Evolutionary conservation across 2,888 invertebrate genomes (phyloP).

Genomic region (Drosophila putrida): DNA sequence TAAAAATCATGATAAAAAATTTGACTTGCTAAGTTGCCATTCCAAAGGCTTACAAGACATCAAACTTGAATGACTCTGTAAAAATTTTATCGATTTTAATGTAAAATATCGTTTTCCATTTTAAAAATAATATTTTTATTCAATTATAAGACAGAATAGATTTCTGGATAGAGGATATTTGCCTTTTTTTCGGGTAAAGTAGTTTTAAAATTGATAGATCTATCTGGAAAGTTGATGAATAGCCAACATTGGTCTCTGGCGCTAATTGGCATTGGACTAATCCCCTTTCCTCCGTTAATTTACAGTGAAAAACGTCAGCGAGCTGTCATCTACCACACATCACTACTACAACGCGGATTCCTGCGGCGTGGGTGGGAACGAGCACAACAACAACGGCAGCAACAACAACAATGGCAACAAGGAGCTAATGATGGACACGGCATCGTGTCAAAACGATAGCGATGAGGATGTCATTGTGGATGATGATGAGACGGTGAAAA

Average conservation of each 20-base stretch:
- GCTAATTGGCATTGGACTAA: slow-evolving; percentile 11
- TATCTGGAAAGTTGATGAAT: no score
- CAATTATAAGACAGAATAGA: no score
- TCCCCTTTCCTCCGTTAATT: neutral
- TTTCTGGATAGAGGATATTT: no score
- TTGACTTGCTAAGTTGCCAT: no score
- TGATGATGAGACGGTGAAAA: slow-evolving; percentile 84
- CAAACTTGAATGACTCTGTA: no score
- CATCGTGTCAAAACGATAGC: slow-evolving; percentile 84
- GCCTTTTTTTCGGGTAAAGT: no score
- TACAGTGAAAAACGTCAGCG: slow-evolving; percentile 84
- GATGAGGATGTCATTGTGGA: slow-evolving; percentile 86
- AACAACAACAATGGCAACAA: slow-evolving; percentile 70
- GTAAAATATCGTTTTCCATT: no score
- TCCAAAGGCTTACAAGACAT: no score
- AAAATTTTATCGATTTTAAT: no score
- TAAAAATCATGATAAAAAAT: no score
- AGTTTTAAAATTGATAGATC: no score
- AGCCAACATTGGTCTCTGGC: neutral
- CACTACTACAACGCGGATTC: slow-evolving; percentile 85
- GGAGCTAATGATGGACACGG: slow-evolving; percentile 80
- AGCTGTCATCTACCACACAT: slow-evolving; percentile 85
- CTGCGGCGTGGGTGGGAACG: slow-evolving; percentile 75
- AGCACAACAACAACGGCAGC: slow-evolving; percentile 49
- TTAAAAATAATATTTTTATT: no score